Evolutionary conservation across 2,113 vertebrate genomes (phyloP), one percentile per base, ranked within the genome.

Genomic region (Dissostichus mawsoni): DNA sequence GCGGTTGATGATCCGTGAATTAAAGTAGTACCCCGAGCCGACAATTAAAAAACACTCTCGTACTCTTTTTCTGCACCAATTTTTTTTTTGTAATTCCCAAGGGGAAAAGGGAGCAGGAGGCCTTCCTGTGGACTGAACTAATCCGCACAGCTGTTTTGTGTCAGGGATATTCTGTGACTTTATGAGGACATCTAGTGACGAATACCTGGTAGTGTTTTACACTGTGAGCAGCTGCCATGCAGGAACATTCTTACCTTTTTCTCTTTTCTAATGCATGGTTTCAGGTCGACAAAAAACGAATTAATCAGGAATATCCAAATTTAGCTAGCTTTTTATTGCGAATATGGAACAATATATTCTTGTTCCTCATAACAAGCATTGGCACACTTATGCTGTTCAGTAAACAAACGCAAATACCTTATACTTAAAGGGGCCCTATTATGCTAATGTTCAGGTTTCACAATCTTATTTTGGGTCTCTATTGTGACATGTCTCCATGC

Each of bases 161-260:
- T 65, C 61, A 50, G 8, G 16, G 45, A 45, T 23, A 8, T 85
- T 85, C 55, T 53, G 29, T 84, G 87, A 81, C 67, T 55, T 48
- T 12, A 87, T 52, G 83, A 74, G 75, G 90, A 91, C 91, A 92
- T 74, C 92, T 93, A 92, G 92, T 86, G 92, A 64, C 16, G 13
- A 55, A 69, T 3, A 14, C 14, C 18, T 16, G 84, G 48, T 70
- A 89, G 41, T 73, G 76, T 74, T 85, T 76, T 23, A 33, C 5
- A 50, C 25, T 67, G 29, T 8, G 47, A 52, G 23, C n/a, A 41
- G 9, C 50, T 52, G n/a, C 33, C 8, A 23, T 25, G 20, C 20
- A 58, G 11, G 7, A 11, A 4, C 36, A 41, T 41, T 41, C 36
- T 41, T 41, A 41, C 5, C 36, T 8, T 41, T 41, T 23, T 20